Base-by-base conservation (phyloP, 2,797 vertebrate species). In the Neosilurus hyrtlii region DNA sequence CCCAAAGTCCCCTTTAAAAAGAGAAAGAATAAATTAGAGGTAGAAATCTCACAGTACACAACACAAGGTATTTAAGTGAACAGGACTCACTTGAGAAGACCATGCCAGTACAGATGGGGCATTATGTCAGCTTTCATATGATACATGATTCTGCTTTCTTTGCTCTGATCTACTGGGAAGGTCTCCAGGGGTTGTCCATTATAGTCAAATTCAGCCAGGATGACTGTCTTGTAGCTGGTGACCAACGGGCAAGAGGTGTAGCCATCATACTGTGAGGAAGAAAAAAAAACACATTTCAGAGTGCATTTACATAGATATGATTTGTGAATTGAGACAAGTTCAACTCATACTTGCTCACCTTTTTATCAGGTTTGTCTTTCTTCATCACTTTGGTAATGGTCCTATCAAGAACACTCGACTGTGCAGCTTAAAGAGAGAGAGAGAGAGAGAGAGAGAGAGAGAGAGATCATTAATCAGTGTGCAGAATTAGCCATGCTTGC, bases 201-300 rank as follows among this genome's bases (percentile, higher is more conserved):
- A 63, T 98, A 99, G 91, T 99, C 96, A 88, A 99, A 99, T 88
- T 99, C 98, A 0, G 98, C 98, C 77, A 99, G 91, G 83, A 99
- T 96, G 9, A 97, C 97, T 0, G 95, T 95, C 85, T 95, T 96
- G 90, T 97, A 99, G 90, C 92, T 93, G 0, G 98, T 99, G 72
- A 99, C 95, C 79, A 99, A 86, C 0, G 98, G 98, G 83, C 98
- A 99, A 0, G 98, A 99, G 0, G 97, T 98, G 87, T 99, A 99
- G 80, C 98, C 98, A 81, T 99, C 95, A 14, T 99, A 99, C 98
- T 99, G 87, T 70, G 90, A 93, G 72, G 56, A 57, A 80, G 20
- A 86, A 71, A 8, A 43, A 43, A 43, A 43, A 35, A 76, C 51
- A 61, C 4, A 67, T 54, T 35, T 79, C 35, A n/a, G 26, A 24